A percentile compares a stretch with the other conserved stretches of the same genome.
phyloP scores from a whole-genome alignment of 2,113 vertebrate species.

The Typhlomys cinereus region DNA sequence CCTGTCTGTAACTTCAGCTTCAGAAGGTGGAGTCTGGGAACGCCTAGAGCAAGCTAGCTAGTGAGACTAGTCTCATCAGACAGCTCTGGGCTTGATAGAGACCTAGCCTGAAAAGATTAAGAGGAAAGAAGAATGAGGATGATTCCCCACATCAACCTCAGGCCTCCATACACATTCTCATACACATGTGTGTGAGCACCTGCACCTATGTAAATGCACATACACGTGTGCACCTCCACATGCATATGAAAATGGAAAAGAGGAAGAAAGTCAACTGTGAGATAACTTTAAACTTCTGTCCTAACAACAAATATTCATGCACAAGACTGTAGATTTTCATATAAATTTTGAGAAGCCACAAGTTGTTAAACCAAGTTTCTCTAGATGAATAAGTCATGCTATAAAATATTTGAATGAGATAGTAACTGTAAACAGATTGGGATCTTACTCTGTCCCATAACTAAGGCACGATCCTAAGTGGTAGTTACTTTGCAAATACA shows the following conservation, averaged over 20 bases:
- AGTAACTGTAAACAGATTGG: background rate
- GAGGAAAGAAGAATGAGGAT: too few species aligned
- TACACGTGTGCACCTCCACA: too few species aligned
- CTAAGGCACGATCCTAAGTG: background rate
- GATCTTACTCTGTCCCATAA: background rate
- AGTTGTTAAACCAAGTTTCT: background rate
- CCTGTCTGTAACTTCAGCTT: too few species aligned
- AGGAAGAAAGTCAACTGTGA: slow-evolving; percentile 16
- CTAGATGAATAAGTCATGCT: background rate
- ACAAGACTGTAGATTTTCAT: background rate
- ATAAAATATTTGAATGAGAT: background rate
- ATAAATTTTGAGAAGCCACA: slow-evolving; percentile 16
- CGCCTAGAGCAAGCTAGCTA: too few species aligned
- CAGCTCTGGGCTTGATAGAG: too few species aligned
- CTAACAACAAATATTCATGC: background rate
- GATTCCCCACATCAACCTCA: too few species aligned
- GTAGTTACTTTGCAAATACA: background rate
- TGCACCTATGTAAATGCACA: too few species aligned
- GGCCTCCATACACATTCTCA: too few species aligned
- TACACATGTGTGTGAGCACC: too few species aligned
- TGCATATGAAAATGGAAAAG: background rate
- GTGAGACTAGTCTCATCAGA: too few species aligned
- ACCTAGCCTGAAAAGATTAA: too few species aligned
- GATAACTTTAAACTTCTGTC: slow-evolving; percentile 1
- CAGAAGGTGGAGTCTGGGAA: too few species aligned